Conservation (phyloP, 1,140 invertebrate species). For the Tetramorium alpestre region DNA sequence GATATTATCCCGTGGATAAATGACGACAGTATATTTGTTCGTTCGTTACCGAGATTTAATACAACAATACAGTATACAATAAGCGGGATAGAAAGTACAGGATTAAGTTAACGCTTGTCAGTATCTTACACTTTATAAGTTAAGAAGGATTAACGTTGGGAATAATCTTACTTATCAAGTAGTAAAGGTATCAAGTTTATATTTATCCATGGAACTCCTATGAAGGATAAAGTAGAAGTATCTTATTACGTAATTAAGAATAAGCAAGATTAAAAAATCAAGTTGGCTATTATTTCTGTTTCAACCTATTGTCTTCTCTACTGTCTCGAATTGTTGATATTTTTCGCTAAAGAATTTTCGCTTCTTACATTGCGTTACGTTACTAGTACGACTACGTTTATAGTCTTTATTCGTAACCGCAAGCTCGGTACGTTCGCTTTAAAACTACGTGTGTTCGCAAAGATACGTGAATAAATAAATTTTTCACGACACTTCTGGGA, state of each 20-base stretch:
- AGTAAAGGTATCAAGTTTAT: not conserved
- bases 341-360: not conserved
- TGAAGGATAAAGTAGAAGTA: not conserved
- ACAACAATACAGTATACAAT: not conserved
- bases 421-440: not conserved
- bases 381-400: too few species aligned
- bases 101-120: slow-evolving; percentile 29
- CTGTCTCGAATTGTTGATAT: not conserved
- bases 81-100: slow-evolving; percentile 30
- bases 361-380: too few species aligned
- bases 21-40: slow-evolving; percentile 2
- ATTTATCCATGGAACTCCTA: not conserved
- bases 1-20: slow-evolving; percentile 20
- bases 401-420: not conserved
- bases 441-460: not conserved
- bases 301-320: not conserved
- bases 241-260: not conserved
- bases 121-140: not conserved
- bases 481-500: not conserved
- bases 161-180: not conserved
- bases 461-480: slow-evolving; percentile 57
- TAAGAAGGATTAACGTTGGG: not conserved
- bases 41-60: not conserved
- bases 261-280: not conserved
- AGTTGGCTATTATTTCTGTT: not conserved